phyloP scores from a whole-genome alignment of 2,113 vertebrate genomes.

The Prunella fulvescens region DNA sequence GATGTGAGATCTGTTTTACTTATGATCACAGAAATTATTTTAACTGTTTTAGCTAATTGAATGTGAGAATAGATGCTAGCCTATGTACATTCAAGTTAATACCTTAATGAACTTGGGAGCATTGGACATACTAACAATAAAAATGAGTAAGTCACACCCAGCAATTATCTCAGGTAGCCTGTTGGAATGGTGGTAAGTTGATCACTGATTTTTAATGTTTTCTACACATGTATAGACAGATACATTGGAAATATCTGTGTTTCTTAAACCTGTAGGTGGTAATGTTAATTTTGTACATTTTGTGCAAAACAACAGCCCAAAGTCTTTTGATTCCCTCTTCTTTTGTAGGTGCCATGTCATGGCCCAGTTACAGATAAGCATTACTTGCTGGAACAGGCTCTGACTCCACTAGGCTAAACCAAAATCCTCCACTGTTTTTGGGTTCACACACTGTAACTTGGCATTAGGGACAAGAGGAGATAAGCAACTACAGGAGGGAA shows the following conservation, averaged over 20 bases:
- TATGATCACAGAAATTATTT: neutral
- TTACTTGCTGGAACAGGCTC: neutral
- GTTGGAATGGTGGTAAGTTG: neutral
- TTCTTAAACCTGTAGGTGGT: neutral
- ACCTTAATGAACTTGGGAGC: neutral
- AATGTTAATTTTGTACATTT: neutral
- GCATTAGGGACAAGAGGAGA: neutral
- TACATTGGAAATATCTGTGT: neutral
- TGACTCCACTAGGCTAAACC: neutral
- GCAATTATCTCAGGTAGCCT: neutral
- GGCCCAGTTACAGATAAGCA: neutral
- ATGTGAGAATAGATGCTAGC: slow-evolving; percentile 15
- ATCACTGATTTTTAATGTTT: neutral
- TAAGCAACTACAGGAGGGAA: neutral
- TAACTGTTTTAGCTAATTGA: slow-evolving; percentile 9
- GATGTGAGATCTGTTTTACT: neutral
- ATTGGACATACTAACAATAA: neutral
- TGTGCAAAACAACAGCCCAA: neutral
- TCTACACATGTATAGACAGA: neutral
- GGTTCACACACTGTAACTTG: neutral
- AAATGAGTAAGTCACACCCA: neutral
- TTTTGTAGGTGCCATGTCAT: neutral
- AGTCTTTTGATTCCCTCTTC: neutral
- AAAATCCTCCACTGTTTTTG: neutral
- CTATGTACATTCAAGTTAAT: neutral